phyloP scores from a whole-genome alignment of 2,888 invertebrate species.

The Lasioglossum vierecki region DNA sequence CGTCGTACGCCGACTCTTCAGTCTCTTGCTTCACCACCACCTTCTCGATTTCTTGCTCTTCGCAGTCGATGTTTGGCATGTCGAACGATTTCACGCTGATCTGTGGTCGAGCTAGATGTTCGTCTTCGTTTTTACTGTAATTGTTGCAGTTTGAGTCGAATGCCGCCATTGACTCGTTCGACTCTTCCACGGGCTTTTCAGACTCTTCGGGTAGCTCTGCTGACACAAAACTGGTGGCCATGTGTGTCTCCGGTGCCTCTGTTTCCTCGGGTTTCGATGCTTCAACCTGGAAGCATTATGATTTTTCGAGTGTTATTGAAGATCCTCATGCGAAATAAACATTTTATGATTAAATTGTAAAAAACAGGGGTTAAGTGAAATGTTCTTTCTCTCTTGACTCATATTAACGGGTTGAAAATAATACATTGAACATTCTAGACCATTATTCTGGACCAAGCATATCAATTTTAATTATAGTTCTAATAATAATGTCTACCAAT shows the following conservation, averaged over 20 bases:
- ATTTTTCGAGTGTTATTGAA: background rate
- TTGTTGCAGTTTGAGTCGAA: constrained; percentile 46
- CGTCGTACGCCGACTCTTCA: constrained; percentile 62
- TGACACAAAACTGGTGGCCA: background rate
- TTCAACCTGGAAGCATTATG: constrained; percentile 47
- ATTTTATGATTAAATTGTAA: background rate
- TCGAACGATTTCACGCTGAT: constrained; percentile 77
- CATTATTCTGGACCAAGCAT: too few relatives aligned
- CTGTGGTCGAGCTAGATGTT: constrained; percentile 53
- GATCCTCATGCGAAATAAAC: background rate
- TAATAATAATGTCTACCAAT: too few relatives aligned
- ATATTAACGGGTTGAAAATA: too few relatives aligned
- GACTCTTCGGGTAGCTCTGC: background rate
- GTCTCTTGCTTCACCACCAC: constrained; percentile 73
- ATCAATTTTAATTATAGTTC: too few relatives aligned
- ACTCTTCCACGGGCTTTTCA: background rate
- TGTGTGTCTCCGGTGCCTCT: constrained; percentile 18
- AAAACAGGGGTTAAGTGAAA: too few relatives aligned
- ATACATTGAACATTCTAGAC: too few relatives aligned
- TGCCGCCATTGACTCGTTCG: constrained; percentile 25
- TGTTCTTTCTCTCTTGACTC: background rate
- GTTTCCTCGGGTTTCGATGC: constrained; percentile 18
- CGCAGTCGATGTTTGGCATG: constrained; percentile 80
- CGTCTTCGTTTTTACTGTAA: constrained; percentile 36
- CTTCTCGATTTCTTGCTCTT: constrained; percentile 75